Evolutionary conservation across 1,140 invertebrate species (phyloP).

Genomic region (Drosophila sulfurigaster): DNA sequence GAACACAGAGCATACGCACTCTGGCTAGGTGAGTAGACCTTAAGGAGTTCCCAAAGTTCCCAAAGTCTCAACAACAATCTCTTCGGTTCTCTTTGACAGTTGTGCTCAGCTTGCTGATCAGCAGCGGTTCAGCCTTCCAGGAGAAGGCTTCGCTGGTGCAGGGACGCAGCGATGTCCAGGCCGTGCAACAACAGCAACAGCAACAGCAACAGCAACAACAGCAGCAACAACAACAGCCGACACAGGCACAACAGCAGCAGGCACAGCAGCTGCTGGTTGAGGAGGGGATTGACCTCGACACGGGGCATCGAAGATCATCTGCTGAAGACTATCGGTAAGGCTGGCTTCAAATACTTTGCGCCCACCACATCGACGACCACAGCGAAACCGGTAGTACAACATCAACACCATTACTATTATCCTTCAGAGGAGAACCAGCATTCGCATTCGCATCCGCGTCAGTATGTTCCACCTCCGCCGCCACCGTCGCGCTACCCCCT

Average conservation of each 20-base stretch:
- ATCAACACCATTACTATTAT: slow-evolving; percentile 79
- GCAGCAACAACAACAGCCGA: background rate
- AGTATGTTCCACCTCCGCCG: slow-evolving; percentile 39
- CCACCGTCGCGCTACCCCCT: slow-evolving; percentile 44
- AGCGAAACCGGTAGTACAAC: slow-evolving; percentile 64
- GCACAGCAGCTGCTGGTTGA: slow-evolving; percentile 42
- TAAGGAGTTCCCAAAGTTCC: background rate
- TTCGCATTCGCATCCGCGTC: slow-evolving; percentile 42
- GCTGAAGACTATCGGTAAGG: slow-evolving; percentile 73
- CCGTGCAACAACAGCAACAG: background rate
- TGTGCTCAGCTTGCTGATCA: slow-evolving; percentile 41
- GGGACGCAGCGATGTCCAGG: slow-evolving; percentile 51
- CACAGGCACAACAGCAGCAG: slow-evolving; percentile 33
- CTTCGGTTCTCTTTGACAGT: slow-evolving; percentile 32
- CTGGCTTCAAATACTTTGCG: slow-evolving; percentile 69
- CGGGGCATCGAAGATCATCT: slow-evolving; percentile 62
- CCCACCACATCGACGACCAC: slow-evolving; percentile 48
- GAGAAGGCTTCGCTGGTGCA: slow-evolving; percentile 61
- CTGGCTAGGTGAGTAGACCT: slow-evolving; percentile 41
- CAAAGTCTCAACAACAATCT: background rate
- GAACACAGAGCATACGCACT: slow-evolving; percentile 38
- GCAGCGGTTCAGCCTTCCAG: slow-evolving; percentile 46
- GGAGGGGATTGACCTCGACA: slow-evolving; percentile 37
- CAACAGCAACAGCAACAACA: slow-evolving; percentile 42
- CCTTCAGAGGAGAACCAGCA: slow-evolving; percentile 64